A percentile compares a stretch with the other conserved stretches of the same genome.
Conservation (phyloP, 1,140 invertebrate species). For the Drosophila saltans region DNA sequence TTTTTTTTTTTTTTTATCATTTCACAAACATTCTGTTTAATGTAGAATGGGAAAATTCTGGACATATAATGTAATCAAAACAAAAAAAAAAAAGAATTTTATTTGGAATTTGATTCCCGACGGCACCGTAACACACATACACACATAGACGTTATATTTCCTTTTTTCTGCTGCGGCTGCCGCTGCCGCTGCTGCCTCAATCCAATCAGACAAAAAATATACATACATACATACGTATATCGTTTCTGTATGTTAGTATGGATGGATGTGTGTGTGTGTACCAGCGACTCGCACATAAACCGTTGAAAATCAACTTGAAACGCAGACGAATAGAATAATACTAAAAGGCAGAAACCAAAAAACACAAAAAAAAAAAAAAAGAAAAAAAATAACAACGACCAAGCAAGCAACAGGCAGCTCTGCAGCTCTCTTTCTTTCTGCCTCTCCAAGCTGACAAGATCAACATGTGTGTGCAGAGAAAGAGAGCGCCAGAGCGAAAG, state of each 20-base stretch:
- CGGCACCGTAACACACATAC: neutral
- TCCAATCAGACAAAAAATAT: slow-evolving; percentile 75
- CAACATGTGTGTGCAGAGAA: slow-evolving; percentile 47
- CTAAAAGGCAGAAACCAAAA: slow-evolving; percentile 40
- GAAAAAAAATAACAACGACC: slow-evolving; percentile 35
- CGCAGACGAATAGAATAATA: slow-evolving; percentile 78
- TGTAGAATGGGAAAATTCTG: slow-evolving; percentile 12
- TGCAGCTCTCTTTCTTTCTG: slow-evolving; percentile 6
- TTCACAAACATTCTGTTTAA: slow-evolving; percentile 48
- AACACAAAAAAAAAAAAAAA: slow-evolving; percentile 47
- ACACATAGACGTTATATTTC: slow-evolving; percentile 35
- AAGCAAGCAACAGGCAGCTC: slow-evolving; percentile 24
- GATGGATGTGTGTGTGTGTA: slow-evolving; percentile 30
- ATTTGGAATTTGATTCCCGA: slow-evolving; percentile 37
- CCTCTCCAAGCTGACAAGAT: slow-evolving; percentile 30
- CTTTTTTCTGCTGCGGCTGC: slow-evolving; percentile 27
- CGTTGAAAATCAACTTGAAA: slow-evolving; percentile 66
- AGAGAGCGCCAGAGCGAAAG: slow-evolving; percentile 19
- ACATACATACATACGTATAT: slow-evolving; percentile 65
- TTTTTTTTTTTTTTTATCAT: neutral
- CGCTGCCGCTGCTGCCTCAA: slow-evolving; percentile 63
- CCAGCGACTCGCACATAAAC: slow-evolving; percentile 39
- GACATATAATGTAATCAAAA: slow-evolving; percentile 21
- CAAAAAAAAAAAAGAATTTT: slow-evolving; percentile 38
- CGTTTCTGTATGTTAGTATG: slow-evolving; percentile 39